phyloP scores from a whole-genome alignment of 2,797 vertebrate species.

The Tenualosa ilisha region DNA sequence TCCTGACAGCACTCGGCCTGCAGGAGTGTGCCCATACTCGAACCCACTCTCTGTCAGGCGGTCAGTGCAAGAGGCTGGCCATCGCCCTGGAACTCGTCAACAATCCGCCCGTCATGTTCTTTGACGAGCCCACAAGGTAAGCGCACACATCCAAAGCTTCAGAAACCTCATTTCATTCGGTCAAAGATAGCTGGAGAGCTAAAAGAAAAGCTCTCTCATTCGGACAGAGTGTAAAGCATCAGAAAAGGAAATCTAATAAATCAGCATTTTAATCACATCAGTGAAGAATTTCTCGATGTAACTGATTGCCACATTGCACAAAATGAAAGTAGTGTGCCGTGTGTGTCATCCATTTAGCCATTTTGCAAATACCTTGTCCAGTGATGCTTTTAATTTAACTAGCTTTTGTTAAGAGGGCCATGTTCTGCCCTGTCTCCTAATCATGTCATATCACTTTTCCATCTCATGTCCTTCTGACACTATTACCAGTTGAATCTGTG shows the following conservation, averaged over 20 bases:
- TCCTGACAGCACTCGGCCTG: constrained; percentile 93
- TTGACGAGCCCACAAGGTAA: constrained; percentile 97
- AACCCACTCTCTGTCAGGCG: constrained; percentile 88
- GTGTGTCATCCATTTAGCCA: not conserved
- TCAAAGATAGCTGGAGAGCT: not conserved
- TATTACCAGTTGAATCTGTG: not conserved
- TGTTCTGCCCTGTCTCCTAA: not conserved
- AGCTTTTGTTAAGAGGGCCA: not conserved
- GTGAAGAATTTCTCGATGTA: not conserved
- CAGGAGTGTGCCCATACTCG: constrained; percentile 91
- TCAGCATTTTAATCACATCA: not conserved
- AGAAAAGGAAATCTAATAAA: not conserved
- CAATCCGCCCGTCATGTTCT: constrained; percentile 99
- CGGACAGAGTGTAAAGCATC: not conserved
- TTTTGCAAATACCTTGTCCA: not conserved
- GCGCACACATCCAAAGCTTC: not conserved
- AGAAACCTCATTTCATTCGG: not conserved
- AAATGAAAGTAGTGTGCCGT: not conserved
- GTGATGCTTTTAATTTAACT: not conserved
- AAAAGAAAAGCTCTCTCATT: not conserved
- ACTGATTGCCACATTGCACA: not conserved
- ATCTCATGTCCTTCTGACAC: not conserved
- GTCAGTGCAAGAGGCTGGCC: constrained; percentile 94
- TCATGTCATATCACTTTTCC: not conserved
- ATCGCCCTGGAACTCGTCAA: constrained; percentile 97